phyloP scores from a whole-genome alignment of 1,140 invertebrate genomes.

The Meloidogyne exigua region DNA sequence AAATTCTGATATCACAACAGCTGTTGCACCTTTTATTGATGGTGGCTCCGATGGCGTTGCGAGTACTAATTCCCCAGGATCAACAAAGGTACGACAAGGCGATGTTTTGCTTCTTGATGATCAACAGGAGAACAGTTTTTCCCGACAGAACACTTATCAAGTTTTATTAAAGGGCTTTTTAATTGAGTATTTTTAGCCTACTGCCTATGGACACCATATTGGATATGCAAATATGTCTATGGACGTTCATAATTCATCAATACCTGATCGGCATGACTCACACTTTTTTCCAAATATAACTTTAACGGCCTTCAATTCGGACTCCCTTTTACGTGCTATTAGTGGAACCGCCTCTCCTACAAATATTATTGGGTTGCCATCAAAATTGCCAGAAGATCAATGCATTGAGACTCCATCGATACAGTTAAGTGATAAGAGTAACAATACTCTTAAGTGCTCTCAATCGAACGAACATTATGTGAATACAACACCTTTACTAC shows the following conservation, averaged over 20 bases:
- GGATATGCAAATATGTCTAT: conserved; percentile 1
- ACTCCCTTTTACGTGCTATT: not conserved
- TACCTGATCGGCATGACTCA: not conserved
- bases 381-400: conserved; percentile 5
- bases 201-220: conserved; percentile 5
- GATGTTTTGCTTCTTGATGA: not conserved
- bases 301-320: conserved; percentile 11
- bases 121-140: not conserved
- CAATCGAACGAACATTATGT: not conserved
- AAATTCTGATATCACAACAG: no score
- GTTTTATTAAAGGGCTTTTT: not conserved
- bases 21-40: no score
- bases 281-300: not conserved
- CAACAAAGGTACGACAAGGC: not conserved
- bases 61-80: not conserved
- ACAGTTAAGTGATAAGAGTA: not conserved
- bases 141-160: not conserved
- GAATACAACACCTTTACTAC: conserved; percentile 15
- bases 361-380: not conserved
- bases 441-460: not conserved
- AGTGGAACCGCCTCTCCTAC: conserved; percentile 16
- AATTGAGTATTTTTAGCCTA: conserved; percentile 7
- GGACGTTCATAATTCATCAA: not conserved
- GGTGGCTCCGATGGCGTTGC: not conserved
- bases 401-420: not conserved